phyloP scores from a whole-genome alignment of 2,888 invertebrate species.

The Oscheius onirici region DNA sequence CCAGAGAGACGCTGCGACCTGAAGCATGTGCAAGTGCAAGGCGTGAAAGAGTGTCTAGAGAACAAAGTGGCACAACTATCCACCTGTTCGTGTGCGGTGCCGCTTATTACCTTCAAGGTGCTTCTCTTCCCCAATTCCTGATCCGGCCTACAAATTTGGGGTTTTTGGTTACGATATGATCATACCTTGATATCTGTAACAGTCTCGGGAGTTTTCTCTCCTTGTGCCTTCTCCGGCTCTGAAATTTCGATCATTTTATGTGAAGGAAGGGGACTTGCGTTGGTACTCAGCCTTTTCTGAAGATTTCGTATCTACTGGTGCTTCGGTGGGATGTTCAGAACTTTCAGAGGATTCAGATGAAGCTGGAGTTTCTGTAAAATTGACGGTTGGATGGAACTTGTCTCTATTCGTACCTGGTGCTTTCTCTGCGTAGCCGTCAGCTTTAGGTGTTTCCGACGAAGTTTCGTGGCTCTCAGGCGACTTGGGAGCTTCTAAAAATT shows the following conservation, averaged over 20 bases:
- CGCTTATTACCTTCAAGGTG: constrained; percentile 3
- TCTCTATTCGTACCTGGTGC: no score
- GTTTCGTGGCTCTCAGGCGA: no score
- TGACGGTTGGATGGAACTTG: no score
- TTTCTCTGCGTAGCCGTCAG: not conserved
- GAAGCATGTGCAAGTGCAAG: constrained; percentile 26
- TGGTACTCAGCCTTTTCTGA: not conserved
- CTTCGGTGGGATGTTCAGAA: not conserved
- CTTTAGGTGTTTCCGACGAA: not conserved
- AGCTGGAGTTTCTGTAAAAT: no score
- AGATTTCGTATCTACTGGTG: not conserved
- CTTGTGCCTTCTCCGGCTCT: not conserved
- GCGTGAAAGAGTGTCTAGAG: constrained; percentile 8
- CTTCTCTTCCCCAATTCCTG: not conserved
- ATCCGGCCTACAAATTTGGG: no score
- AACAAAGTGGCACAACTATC: not conserved
- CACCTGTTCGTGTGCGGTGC: not conserved
- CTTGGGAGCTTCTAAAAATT: not conserved
- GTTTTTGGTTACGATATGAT: no score
- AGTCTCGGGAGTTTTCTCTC: not conserved
- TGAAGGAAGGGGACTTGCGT: not conserved
- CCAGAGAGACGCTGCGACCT: constrained; percentile 5
- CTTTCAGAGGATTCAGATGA: no score
- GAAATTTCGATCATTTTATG: not conserved
- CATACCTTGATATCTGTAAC: no score